phyloP scores from a whole-genome alignment of 2,113 vertebrate genomes.

The Maylandia zebra region DNA sequence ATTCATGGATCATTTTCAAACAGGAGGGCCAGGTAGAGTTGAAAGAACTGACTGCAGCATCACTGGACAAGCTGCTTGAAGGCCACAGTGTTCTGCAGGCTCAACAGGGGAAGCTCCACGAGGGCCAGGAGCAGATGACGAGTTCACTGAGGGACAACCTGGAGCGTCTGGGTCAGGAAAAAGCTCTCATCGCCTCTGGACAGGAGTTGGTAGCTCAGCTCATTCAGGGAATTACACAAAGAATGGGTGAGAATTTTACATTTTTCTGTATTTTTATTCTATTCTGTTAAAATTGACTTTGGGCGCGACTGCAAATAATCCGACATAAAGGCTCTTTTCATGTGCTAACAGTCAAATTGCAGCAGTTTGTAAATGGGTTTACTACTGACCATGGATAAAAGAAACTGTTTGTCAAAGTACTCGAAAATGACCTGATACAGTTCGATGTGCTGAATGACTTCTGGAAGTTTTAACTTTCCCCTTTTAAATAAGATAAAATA shows the following conservation, averaged over 20 bases:
- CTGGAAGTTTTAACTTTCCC: not conserved
- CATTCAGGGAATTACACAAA: slow-evolving; percentile 63
- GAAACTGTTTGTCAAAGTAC: not conserved
- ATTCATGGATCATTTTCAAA: not conserved
- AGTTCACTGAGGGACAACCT: slow-evolving; percentile 60
- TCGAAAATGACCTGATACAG: not conserved
- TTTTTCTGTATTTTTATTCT: not conserved
- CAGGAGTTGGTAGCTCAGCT: slow-evolving; percentile 69
- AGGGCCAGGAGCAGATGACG: slow-evolving; percentile 69
- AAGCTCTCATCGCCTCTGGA: slow-evolving; percentile 65
- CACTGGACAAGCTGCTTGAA: slow-evolving; percentile 64
- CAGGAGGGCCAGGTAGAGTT: slow-evolving; percentile 76
- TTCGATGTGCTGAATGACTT: not conserved
- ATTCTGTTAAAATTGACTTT: not conserved
- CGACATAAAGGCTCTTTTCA: not conserved
- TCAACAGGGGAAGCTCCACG: slow-evolving; percentile 69
- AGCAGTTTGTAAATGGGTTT: not conserved
- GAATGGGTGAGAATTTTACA: slow-evolving; percentile 66
- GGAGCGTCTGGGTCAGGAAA: slow-evolving; percentile 62
- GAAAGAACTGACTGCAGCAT: slow-evolving; percentile 54
- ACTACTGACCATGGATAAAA: not conserved
- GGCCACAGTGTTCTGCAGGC: slow-evolving; percentile 67
- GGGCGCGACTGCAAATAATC: rapidly evolving
- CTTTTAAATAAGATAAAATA: not conserved
- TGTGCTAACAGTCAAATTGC: not conserved